phyloP scores from a whole-genome alignment of 2,888 invertebrate species.

The Andricus curvator region DNA sequence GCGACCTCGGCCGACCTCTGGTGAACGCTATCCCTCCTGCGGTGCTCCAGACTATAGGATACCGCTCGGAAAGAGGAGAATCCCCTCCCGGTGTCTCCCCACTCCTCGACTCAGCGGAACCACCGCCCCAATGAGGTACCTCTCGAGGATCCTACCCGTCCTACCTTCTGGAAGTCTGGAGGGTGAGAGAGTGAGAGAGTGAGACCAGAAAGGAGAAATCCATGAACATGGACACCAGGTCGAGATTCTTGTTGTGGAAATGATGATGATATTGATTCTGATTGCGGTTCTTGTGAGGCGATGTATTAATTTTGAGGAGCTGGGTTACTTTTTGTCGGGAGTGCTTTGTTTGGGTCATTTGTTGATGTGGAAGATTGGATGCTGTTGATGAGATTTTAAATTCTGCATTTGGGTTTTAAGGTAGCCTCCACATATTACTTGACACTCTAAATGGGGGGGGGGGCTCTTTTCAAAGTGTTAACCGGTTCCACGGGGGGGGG shows the following conservation, averaged over 20 bases:
- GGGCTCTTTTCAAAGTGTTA: no score
- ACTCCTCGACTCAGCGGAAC: conserved; percentile 42
- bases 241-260: conserved; percentile 18
- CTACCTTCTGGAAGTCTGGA: not conserved
- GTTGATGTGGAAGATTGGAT: not conserved
- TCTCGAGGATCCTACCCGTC: not conserved
- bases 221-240: not conserved
- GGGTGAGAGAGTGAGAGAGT: not conserved
- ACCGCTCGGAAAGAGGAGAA: conserved; percentile 23
- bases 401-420: no score
- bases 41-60: not conserved
- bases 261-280: conserved; percentile 34
- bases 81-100: conserved; percentile 46
- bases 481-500: no score
- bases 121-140: conserved; percentile 47
- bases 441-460: no score
- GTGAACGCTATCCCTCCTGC: conserved; percentile 1
- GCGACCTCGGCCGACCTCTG: conserved; percentile 45
- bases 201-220: conserved; percentile 13
- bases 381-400: no score
- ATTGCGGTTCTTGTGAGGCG: conserved; percentile 7
- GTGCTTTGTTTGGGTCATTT: not conserved
- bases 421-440: no score
- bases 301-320: not conserved
- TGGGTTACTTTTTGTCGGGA: not conserved